A percentile compares a stretch with the other conserved stretches of the same genome.
phyloP scores from a whole-genome alignment of 2,113 vertebrate species.

The Neodon shergylaensis region DNA sequence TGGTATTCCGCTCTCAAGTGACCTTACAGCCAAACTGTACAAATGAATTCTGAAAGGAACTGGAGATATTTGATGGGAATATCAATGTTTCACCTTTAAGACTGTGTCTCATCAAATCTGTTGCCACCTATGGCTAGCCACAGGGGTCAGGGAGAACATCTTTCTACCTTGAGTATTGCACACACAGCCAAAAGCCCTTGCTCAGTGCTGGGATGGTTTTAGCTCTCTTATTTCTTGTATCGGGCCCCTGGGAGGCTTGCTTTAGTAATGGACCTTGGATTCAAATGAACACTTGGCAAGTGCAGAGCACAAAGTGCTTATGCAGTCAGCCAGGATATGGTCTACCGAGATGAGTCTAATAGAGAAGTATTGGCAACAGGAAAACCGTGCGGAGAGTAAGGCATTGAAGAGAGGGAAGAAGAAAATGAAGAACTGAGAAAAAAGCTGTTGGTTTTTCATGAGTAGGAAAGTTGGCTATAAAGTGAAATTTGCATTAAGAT shows the following conservation, averaged over 20 bases:
- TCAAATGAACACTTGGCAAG: not conserved
- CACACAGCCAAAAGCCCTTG: not conserved
- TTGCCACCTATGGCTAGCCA: not conserved
- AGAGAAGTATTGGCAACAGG: not conserved
- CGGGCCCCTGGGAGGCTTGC: not conserved
- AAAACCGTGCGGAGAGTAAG: not conserved
- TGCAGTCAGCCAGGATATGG: not conserved
- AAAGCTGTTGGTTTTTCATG: not conserved
- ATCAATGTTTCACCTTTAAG: conserved; percentile 21
- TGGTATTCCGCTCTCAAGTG: not conserved
- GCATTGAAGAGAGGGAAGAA: not conserved
- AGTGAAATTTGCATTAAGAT: not conserved
- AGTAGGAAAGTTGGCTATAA: not conserved
- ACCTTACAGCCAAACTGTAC: not conserved
- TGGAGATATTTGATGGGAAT: not conserved
- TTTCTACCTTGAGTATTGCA: not conserved
- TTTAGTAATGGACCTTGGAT: conserved; percentile 29
- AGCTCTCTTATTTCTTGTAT: conserved; percentile 21
- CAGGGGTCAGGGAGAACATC: not conserved
- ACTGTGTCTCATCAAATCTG: not conserved
- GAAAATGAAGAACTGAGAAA: not conserved
- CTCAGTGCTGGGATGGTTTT: not conserved
- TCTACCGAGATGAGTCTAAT: not conserved
- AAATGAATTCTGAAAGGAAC: not conserved
- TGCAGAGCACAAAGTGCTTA: not conserved